Evolutionary conservation across 2,113 vertebrate genomes (phyloP).

Genomic region (Mormyrus iriodes): DNA sequence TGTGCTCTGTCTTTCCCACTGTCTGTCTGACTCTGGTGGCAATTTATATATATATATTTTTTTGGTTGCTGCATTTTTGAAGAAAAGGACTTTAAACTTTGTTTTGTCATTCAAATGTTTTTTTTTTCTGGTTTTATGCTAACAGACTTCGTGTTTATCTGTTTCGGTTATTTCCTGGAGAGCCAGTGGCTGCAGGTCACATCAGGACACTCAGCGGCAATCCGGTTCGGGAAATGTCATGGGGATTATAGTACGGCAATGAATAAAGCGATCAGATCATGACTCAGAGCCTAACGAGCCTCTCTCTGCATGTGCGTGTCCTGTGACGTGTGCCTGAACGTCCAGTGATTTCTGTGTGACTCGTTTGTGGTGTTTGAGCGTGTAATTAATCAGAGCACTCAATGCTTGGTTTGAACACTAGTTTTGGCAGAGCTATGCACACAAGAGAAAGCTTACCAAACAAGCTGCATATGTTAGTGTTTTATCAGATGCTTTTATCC

Average conservation of each 20-base stretch:
- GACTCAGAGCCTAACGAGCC: conserved; percentile 29
- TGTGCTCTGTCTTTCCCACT: conserved; percentile 3
- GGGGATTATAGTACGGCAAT: conserved; percentile 54
- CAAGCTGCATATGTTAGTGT: neutral
- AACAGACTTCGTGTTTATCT: conserved; percentile 26
- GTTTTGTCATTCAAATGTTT: conserved; percentile 52
- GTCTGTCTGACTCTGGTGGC: conserved; percentile 33
- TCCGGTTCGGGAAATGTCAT: conserved; percentile 44
- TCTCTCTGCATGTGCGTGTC: neutral
- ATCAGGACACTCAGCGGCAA: conserved; percentile 45
- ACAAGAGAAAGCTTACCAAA: neutral
- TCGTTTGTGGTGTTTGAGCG: neutral
- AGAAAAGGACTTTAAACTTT: conserved; percentile 26
- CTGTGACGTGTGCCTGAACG: neutral
- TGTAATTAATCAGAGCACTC: neutral
- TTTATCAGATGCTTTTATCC: neutral
- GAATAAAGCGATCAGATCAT: conserved; percentile 65
- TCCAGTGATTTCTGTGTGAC: neutral
- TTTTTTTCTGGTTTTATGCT: conserved; percentile 44
- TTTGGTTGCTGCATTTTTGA: conserved; percentile 26
- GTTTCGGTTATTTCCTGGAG: conserved; percentile 39
- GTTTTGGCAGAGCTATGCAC: neutral
- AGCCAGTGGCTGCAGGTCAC: conserved; percentile 38
- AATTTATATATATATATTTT: conserved; percentile 1
- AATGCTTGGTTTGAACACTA: neutral